Evolutionary conservation across 2,888 invertebrate genomes (phyloP).

Genomic region (Zaprionus bogoriensis): DNA sequence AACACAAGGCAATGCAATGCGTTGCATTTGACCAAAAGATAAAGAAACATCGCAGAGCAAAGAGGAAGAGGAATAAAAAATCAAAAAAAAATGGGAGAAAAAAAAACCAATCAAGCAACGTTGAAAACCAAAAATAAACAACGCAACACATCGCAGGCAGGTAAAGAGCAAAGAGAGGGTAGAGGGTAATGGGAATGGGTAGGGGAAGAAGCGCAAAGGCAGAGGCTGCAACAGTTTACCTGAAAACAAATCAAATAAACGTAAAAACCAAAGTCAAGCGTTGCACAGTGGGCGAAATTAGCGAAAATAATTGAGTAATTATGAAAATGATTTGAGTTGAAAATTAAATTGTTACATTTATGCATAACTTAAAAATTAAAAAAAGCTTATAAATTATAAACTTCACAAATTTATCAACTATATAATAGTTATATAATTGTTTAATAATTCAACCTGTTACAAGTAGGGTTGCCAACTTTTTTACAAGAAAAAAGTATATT

Average conservation of each 20-base stretch:
- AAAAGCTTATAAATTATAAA: background rate
- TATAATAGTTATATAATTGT: background rate
- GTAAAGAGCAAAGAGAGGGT: constrained; percentile 40
- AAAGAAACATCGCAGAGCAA: constrained; percentile 48
- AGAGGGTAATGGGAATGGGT: background rate
- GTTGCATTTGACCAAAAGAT: constrained; percentile 73
- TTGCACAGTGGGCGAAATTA: background rate
- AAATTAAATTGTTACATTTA: background rate
- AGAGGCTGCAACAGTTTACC: constrained; percentile 60
- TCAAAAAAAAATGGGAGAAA: constrained; percentile 9
- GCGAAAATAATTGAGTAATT: background rate
- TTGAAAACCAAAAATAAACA: constrained; percentile 76
- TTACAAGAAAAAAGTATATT: too few relatives aligned
- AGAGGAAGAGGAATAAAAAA: constrained; percentile 15
- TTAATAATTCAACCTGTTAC: too few relatives aligned
- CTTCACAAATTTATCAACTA: background rate
- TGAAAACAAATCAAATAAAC: constrained; percentile 63
- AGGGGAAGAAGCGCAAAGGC: constrained; percentile 44
- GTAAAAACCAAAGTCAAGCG: constrained; percentile 41
- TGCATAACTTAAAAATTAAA: background rate
- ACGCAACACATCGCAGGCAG: constrained; percentile 36
- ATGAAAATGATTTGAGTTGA: background rate
- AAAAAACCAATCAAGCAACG: constrained; percentile 71
- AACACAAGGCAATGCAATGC: constrained; percentile 56
- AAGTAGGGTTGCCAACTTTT: too few relatives aligned